A percentile compares a stretch with the other conserved stretches of the same genome.
Conservation (phyloP, 1,140 invertebrate genomes). For the Heliconius nattereri region DNA sequence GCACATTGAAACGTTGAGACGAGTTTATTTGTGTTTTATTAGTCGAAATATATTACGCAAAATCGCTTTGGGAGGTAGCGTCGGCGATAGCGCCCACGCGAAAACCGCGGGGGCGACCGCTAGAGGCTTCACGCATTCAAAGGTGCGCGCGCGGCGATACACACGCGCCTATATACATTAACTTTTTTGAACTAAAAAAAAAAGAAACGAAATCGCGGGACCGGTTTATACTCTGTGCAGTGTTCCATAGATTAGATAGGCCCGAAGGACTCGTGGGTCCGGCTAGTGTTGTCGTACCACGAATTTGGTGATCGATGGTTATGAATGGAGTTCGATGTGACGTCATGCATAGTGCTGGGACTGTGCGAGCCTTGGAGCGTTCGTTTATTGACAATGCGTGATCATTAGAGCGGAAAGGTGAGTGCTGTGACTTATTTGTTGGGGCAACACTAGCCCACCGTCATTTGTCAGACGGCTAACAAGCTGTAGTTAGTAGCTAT, state of each 20-base stretch:
- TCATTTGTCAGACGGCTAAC: slow-evolving; percentile 32
- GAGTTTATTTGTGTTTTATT: slow-evolving; percentile 59
- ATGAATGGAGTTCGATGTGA: slow-evolving; percentile 79
- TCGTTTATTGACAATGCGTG: slow-evolving; percentile 72
- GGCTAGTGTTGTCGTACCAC: slow-evolving; percentile 58
- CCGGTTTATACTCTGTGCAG: slow-evolving; percentile 50
- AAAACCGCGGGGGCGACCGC: slow-evolving; percentile 72
- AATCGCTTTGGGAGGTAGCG: slow-evolving; percentile 67
- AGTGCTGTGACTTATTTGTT: slow-evolving; percentile 64
- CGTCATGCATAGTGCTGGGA: slow-evolving; percentile 78
- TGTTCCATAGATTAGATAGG: slow-evolving; percentile 44
- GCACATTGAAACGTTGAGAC: slow-evolving; percentile 37
- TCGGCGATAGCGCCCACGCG: slow-evolving; percentile 62
- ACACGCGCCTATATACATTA: slow-evolving; percentile 62
- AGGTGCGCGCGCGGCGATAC: slow-evolving; percentile 68
- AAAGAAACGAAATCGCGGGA: slow-evolving; percentile 33
- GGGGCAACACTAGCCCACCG: slow-evolving; percentile 47
- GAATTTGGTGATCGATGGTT: slow-evolving; percentile 63
- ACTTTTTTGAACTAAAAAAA: slow-evolving; percentile 45
- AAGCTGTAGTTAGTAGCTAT: slow-evolving; percentile 24
- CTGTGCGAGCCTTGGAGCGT: slow-evolving; percentile 52
- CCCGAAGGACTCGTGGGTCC: slow-evolving; percentile 37
- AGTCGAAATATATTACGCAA: slow-evolving; percentile 73
- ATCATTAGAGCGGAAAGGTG: slow-evolving; percentile 77
- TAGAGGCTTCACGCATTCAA: slow-evolving; percentile 70